Base-by-base conservation (phyloP, 2,888 invertebrate species). In the Agonum fuliginosum region DNA sequence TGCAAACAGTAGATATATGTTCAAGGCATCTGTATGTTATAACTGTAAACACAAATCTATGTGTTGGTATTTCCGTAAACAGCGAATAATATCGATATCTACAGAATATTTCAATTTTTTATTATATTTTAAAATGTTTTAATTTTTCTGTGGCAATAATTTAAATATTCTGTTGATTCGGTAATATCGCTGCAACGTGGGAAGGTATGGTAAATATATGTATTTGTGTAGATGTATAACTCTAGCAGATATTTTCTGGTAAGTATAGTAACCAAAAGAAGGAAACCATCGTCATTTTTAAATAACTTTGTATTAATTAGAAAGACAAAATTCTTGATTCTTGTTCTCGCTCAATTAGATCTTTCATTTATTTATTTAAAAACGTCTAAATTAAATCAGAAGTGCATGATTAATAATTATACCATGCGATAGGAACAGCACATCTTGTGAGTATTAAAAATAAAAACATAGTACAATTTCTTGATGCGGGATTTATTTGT, bases 141-240 rank as follows among this genome's bases (percentile, higher is more conserved):
- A 58, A 58, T 58, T 27, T 22, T 24, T 5, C 10, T 27, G 12
- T 24, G 6, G 27, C 10, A 30, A 54, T 2, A n/a, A 10, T 8
- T 41, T 67, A 4, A 1, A 22, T 34, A 48, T 67, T 34, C 46
- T 67, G 12, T 46, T 70, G 41, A 30, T 70, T 34, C 27, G 54
- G 41, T 65, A 62, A 43, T 51, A 69, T 79, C 80, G 79, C 80
- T 80, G 81, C 81, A 80, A 69, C 81, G 80, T 71, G 80, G 81
- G 81, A 81, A 82, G 81, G 81, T 82, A 81, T 80, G 80, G 82
- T 81, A 81, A 70, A 69, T 80, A 74, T 65, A 67, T 48, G 78
- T 79, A 77, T 27, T 78, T 76, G 79, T 81, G 81, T 81, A 81
- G 81, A 80, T 79, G 78, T 79, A 79, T 46, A 48, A 27, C 74